phyloP scores from a whole-genome alignment of 2,113 vertebrate genomes.

The Lophura nycthemera region DNA sequence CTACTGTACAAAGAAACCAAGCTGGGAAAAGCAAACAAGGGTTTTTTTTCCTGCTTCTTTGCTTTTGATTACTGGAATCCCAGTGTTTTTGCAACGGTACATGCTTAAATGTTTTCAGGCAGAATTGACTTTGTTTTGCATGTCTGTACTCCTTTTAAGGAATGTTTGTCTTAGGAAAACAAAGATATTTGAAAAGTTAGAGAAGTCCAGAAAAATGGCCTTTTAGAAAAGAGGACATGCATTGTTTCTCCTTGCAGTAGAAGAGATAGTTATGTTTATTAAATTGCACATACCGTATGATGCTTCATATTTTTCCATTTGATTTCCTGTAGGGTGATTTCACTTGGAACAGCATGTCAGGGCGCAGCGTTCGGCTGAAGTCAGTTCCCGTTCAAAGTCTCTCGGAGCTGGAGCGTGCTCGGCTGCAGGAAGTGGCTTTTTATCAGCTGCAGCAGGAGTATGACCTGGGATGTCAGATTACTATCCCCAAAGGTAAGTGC shows the following conservation, averaged over 20 bases:
- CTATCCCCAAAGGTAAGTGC: constrained; percentile 94
- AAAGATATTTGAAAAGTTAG: constrained; percentile 3
- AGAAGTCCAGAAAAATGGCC: constrained; percentile 16
- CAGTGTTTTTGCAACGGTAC: constrained; percentile 29
- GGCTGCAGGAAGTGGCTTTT: constrained; percentile 95
- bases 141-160: constrained; percentile 37
- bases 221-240: constrained; percentile 6
- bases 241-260: background rate
- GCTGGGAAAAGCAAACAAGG: background rate
- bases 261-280: constrained; percentile 28
- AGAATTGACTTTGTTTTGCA: constrained; percentile 28
- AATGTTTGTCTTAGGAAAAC: constrained; percentile 4
- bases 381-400: constrained; percentile 94
- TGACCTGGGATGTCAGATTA: constrained; percentile 94
- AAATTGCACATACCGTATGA: constrained; percentile 27
- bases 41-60: background rate
- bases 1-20: background rate
- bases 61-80: constrained; percentile 22
- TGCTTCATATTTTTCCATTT: constrained; percentile 67
- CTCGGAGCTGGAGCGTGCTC: constrained; percentile 92
- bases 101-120: constrained; percentile 44
- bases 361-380: constrained; percentile 88
- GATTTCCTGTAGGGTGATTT: constrained; percentile 88
- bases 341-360: constrained; percentile 95
- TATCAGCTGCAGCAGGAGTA: constrained; percentile 91